A percentile compares a stretch with the other conserved stretches of the same genome.
Evolutionary conservation across 2,113 vertebrate genomes (phyloP).

Genomic region (Nanger granti): DNA sequence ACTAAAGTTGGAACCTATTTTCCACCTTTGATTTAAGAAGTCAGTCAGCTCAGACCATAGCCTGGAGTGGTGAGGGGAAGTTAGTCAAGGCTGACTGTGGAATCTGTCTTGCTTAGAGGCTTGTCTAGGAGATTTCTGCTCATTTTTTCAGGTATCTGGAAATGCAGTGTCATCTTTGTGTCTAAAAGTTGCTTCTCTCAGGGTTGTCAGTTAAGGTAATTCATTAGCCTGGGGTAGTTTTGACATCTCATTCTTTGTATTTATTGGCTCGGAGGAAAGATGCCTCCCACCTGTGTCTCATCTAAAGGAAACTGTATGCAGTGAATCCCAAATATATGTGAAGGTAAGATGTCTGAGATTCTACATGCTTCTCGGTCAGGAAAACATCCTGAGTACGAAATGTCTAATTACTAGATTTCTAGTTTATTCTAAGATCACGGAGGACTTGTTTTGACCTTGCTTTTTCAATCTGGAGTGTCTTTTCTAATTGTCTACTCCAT

Average conservation of each 20-base stretch:
- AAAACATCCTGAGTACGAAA: not conserved
- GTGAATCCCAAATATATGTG: not conserved
- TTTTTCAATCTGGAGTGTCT: not conserved
- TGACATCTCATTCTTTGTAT: slow-evolving; percentile 44
- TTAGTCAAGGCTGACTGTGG: slow-evolving; percentile 38
- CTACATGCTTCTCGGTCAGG: not conserved
- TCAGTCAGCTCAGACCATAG: not conserved
- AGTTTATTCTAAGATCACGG: not conserved
- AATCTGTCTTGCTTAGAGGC: slow-evolving; percentile 50
- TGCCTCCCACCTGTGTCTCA: not conserved
- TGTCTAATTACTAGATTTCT: not conserved
- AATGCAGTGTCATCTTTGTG: slow-evolving; percentile 47
- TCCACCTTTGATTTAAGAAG: slow-evolving; percentile 58
- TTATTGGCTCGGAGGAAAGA: slow-evolving; percentile 25
- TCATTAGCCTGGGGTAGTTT: slow-evolving; percentile 27
- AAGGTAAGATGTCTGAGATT: not conserved
- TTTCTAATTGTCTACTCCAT: not conserved
- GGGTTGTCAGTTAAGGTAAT: slow-evolving; percentile 57
- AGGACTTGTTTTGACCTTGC: not conserved
- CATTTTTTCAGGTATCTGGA: slow-evolving; percentile 46
- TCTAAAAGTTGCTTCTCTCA: slow-evolving; percentile 51
- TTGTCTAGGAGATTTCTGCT: slow-evolving; percentile 31
- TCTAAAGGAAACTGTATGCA: not conserved
- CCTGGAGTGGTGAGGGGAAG: slow-evolving; percentile 33
- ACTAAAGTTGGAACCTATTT: slow-evolving; percentile 51